Base-by-base conservation (phyloP, 2,797 vertebrate species). In the Myotis daubentonii region DNA sequence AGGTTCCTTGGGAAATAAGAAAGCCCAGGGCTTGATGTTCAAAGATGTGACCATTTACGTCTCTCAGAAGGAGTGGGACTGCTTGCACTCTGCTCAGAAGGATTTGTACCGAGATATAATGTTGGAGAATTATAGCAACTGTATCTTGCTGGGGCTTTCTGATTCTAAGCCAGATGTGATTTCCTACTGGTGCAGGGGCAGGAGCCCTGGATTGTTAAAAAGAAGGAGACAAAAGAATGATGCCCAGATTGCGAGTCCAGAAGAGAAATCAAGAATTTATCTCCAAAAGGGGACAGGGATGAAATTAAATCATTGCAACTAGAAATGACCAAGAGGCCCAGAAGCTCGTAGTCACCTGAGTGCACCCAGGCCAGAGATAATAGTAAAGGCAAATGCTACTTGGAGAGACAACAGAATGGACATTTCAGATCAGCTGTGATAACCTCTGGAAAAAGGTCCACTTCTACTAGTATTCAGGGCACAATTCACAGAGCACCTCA, bases 41-140 rank as follows among this genome's bases (percentile, higher is more conserved):
- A 83, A 94, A 91, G 93, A 97, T n/a, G 28, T 96, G 51, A 91
- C 62, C 75, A 91, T 95, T 72, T 97, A 96, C 74, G 93, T 97
- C 70, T 93, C 88, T 88, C 81, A 49, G 25, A 71, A 82, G 44
- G 94, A 94, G 30, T 96, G 94, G 94, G 85, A 66, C 51, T 75
- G 62, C 33, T 89, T 97, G 44, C 15, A n/a, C 11, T 25, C 17
- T 22, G 23, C 86, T 57, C 94, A 95, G 91, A 97, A 88, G 65
- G 6, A 38, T 79, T 65, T 97, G 62, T 96, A 97, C 70, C 38
- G 1, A 16, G 93, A 88, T 49, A 66, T 89, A 10, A 95, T 94
- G 94, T 13, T 96, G 65, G 91, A 95, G 53, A 94, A 74, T 75
- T 96, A 95, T 12, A 70, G 81, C 47, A 92, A 47, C 65, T 49